These are phyloP conservation scores for Pachyuromys duprasi DNA, from an alignment of 2,797 vertebrate species.

Conservation along the genomic window DNA sequence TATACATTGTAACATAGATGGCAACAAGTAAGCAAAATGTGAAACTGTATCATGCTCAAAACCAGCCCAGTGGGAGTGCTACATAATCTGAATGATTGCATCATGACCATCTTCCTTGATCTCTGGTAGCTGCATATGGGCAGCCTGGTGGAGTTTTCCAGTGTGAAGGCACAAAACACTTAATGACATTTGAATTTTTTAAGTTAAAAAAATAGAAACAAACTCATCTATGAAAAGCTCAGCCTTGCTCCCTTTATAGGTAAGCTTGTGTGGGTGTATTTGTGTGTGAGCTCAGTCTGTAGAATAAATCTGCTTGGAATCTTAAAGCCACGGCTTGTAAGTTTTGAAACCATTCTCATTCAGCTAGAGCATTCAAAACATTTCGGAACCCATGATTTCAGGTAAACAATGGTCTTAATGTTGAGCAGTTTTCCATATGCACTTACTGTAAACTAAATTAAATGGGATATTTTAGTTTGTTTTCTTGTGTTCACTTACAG, in stretches of 20 bases:
- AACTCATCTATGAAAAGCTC: neutral
- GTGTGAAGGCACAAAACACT: neutral
- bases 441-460: neutral
- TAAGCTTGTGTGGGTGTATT: neutral
- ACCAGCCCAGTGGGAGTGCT: neutral
- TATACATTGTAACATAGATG: neutral
- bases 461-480: neutral
- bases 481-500: neutral
- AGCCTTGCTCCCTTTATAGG: neutral
- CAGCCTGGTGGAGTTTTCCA: neutral
- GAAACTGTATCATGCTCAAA: neutral
- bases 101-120: neutral
- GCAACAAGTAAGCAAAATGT: slow-evolving; percentile 15
- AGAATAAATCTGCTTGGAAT: neutral
- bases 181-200: neutral
- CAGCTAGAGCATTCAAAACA: neutral
- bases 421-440: neutral
- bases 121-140: neutral
- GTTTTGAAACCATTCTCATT: neutral
- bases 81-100: neutral
- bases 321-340: neutral
- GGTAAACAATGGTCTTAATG: neutral
- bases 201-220: slow-evolving; percentile 48
- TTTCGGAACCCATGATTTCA: neutral
- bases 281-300: neutral